Evolutionary conservation across 2,888 invertebrate genomes (phyloP), one percentile per base, ranked within the genome.

Genomic region (Sericinus montela): DNA sequence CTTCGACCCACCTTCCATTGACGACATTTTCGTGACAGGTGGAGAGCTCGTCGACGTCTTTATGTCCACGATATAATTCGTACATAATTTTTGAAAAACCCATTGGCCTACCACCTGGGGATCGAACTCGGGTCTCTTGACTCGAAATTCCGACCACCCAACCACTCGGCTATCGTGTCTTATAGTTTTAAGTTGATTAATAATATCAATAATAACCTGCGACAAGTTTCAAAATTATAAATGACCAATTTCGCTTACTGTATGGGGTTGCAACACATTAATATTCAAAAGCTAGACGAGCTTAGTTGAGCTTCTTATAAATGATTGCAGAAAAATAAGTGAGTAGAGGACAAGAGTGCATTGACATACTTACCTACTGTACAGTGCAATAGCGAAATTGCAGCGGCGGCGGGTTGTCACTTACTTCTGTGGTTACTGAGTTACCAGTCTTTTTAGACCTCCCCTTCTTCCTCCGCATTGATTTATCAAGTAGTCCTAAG

Each of bases 361-460:
- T 84, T 81, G 87, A 80, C 87, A 83, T 65, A 88, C 84, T 88
- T 88, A 86, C 87, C 86, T 82, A 87, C 81, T 83, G 80, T 77
- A 75, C 69, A 74, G 70, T 81, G 84, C 81, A 79, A 69, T 70
- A 66, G 80, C 84, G 80, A 84, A 84, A 85, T 67, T 83, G 83
- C 85, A 79, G 64, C 72, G 67, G 67, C 72, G 67, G 67, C 72
- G 72, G 75, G 75, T 67, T 73, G 79, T 68, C 74, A 70, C 68
- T 70, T 62, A 65, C 72, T 75, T 75, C 78, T 75, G 72, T 71
- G 73, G 72, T 75, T 75, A 70, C 65, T 62, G 59, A 57, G 62
- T 63, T 63, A 53, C 85, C 80, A 80, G 56, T 56, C 23, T 65
- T 62, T 65, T 60, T 62, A 69, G 82, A 76, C 52, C 82, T 58